Percentiles rank a stretch among this genome's conserved stretches.
Evolutionary conservation across 2,888 invertebrate species (phyloP).

Genomic region (Acleris emargana): DNA sequence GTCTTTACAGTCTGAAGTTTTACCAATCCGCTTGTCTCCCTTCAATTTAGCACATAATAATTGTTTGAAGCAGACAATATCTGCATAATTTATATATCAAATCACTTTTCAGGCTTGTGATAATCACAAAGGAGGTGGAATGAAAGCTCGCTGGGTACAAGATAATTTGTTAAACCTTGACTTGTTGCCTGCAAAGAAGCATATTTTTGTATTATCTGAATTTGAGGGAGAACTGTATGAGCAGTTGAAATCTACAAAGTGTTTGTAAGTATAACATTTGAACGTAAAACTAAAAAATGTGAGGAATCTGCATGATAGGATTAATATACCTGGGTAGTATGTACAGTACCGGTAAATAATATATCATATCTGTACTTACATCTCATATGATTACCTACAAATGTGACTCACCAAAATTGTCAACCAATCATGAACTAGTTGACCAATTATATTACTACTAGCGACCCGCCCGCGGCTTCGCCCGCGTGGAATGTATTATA

Average conservation of each 20-base stretch:
- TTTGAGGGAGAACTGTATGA: conserved; percentile 90
- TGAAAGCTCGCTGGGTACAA: conserved; percentile 86
- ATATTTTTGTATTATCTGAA: conserved; percentile 90
- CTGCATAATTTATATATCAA: not conserved
- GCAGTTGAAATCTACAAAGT: conserved; percentile 85
- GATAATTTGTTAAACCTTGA: conserved; percentile 85
- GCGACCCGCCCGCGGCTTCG: too few relatives aligned
- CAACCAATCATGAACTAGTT: too few relatives aligned
- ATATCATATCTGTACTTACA: too few relatives aligned
- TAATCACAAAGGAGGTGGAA: conserved; percentile 80
- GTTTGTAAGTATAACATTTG: conserved; percentile 84
- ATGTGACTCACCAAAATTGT: too few relatives aligned
- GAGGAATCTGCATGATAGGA: not conserved
- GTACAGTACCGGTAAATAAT: too few relatives aligned
- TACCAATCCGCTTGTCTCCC: too few relatives aligned
- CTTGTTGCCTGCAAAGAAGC: conserved; percentile 84
- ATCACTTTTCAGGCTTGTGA: conserved; percentile 77
- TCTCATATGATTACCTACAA: too few relatives aligned
- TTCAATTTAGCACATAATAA: not conserved
- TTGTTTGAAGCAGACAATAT: not conserved
- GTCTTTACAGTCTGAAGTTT: too few relatives aligned
- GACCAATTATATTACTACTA: too few relatives aligned
- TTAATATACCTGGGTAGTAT: not conserved
- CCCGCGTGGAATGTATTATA: too few relatives aligned
- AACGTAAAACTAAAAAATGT: conserved; percentile 3